Percentiles rank a stretch among this genome's conserved stretches.
Conservation (phyloP, 2,797 vertebrate species). For the Fistularia commersonii region DNA sequence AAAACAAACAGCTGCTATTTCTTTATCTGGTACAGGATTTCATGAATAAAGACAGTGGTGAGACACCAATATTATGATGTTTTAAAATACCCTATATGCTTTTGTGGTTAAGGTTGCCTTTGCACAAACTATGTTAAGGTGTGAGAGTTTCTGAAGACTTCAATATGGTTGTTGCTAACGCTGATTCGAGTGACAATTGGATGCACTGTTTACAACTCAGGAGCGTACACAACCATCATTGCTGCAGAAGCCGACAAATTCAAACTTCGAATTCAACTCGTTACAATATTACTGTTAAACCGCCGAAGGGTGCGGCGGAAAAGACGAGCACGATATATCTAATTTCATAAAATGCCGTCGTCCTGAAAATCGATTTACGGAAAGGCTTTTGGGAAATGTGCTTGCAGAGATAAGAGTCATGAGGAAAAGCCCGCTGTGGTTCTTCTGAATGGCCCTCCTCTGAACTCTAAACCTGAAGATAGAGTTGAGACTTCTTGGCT, state of each 20-base stretch:
- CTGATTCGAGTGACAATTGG: no score
- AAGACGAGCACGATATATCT: constrained; percentile 34
- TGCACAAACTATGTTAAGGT: no score
- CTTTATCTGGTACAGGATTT: not conserved
- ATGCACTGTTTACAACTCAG: no score
- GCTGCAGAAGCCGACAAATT: constrained; percentile 15
- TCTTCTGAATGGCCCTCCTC: constrained; percentile 33
- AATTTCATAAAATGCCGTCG: constrained; percentile 52
- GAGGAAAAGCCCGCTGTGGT: constrained; percentile 31
- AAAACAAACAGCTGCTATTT: constrained; percentile 8
- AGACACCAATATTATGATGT: no score
- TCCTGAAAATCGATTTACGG: constrained; percentile 64
- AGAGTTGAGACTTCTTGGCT: constrained; percentile 38
- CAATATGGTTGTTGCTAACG: no score
- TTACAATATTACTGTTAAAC: constrained; percentile 26
- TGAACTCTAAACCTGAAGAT: constrained; percentile 57
- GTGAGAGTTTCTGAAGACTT: no score
- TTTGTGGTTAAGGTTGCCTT: no score
- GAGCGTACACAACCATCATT: not conserved
- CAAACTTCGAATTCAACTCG: constrained; percentile 34
- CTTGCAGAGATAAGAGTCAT: constrained; percentile 61
- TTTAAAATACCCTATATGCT: no score
- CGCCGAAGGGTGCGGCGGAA: constrained; percentile 5
- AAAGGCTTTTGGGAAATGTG: constrained; percentile 62
- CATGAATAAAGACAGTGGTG: no score